Conservation (phyloP, 2,888 invertebrate genomes). For the Nephrocerus scutellatus region DNA sequence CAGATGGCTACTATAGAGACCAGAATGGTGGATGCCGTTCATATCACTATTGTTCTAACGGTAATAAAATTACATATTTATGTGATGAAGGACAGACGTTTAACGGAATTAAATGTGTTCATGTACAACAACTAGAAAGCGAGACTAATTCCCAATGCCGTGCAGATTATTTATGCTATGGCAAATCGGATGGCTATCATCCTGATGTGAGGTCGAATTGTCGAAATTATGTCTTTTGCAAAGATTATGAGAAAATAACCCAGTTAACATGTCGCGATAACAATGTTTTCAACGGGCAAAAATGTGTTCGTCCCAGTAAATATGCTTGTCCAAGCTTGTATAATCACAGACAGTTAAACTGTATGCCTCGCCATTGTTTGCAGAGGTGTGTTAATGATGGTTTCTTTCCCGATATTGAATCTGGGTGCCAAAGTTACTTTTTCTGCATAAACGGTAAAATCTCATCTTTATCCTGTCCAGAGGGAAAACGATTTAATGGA, state of each 20-base stretch:
- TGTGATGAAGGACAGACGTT: constrained; percentile 52
- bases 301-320: constrained; percentile 49
- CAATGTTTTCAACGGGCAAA: constrained; percentile 55
- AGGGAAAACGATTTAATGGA: constrained; percentile 52
- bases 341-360: constrained; percentile 35
- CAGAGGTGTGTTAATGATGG: constrained; percentile 46
- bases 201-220: constrained; percentile 52
- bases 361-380: constrained; percentile 32
- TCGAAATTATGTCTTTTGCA: constrained; percentile 56
- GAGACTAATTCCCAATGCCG: constrained; percentile 16
- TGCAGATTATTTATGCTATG: constrained; percentile 43
- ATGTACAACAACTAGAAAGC: constrained; percentile 4
- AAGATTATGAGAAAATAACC: constrained; percentile 52
- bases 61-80: constrained; percentile 54
- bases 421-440: constrained; percentile 51
- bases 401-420: constrained; percentile 51
- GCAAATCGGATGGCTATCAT: constrained; percentile 53
- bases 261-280: constrained; percentile 53
- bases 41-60: constrained; percentile 54
- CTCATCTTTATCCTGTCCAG: constrained; percentile 50
- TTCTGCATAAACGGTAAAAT: constrained; percentile 55
- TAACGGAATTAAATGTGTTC: constrained; percentile 51
- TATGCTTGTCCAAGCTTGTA: constrained; percentile 47
- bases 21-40: constrained; percentile 51
- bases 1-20: constrained; percentile 53